These are phyloP conservation scores for Rallus limicola DNA, from an alignment of 2,113 vertebrate species.

Conservation along the genomic window DNA sequence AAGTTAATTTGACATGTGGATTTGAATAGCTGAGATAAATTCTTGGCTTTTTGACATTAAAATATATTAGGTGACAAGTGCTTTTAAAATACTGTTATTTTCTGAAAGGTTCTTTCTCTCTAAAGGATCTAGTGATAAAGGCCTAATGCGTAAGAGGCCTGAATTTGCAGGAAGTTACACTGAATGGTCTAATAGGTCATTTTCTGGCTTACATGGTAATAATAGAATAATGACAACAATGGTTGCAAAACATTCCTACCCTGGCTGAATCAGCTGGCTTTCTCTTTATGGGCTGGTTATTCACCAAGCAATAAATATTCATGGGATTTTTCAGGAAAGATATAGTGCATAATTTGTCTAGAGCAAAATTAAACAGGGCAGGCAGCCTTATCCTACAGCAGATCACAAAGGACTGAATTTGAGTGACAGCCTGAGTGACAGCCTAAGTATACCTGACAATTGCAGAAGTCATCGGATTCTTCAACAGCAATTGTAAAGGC, in stretches of 20 bases:
- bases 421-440: conserved; percentile 5
- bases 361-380: conserved; percentile 5
- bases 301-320: conserved; percentile 30
- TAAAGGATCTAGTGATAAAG: not conserved
- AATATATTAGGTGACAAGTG: conserved; percentile 13
- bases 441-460: not conserved
- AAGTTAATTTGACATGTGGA: conserved; percentile 20
- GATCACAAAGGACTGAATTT: conserved; percentile 3
- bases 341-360: conserved; percentile 16
- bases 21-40: conserved; percentile 44
- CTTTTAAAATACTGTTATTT: conserved; percentile 12
- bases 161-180: not conserved
- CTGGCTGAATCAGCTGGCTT: not conserved
- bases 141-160: not conserved
- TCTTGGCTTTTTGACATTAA: conserved; percentile 21
- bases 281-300: conserved; percentile 17
- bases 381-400: not conserved
- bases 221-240: conserved; percentile 2
- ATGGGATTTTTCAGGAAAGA: conserved; percentile 13
- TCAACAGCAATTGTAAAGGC: not conserved
- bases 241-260: not conserved
- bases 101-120: conserved; percentile 32
- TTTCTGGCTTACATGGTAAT: conserved; percentile 4
- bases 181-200: conserved; percentile 26
- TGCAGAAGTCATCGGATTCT: not conserved